Base-by-base conservation (phyloP, 2,888 invertebrate species). In the Eristalinus aeneus region DNA sequence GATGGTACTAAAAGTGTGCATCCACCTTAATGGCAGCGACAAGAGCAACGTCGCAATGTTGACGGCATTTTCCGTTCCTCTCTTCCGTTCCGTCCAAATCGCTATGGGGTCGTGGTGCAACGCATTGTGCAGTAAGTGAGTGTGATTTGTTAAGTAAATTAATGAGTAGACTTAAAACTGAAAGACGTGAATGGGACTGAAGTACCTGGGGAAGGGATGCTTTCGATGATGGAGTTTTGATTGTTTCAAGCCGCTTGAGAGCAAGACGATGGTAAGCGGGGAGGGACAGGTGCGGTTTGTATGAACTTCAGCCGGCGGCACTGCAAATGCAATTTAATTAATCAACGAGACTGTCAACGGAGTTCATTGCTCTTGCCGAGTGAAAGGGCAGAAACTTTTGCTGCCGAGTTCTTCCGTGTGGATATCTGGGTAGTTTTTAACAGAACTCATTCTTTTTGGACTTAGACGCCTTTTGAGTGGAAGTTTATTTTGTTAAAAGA, bases 71-170 rank as follows among this genome's bases (percentile, higher is more conserved):
- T 58, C 10, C 20, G 31, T 36, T 23, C 32, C 36, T 68, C 34
- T 68, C 53, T 69, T 68, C 67, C 27, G 23, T 63, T 36, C 10
- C 56, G 34, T 54, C 34, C 34, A 64, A 53, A 60, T 27, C 60
- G 22, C 46, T 0, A 16, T 46, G 46, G 16, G 16, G 46, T n/a
- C 46, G 16, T 16, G 5, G 16, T 16, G 5, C 16, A 8, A 6
- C 16, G 46, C 39, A 74, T 85, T 85, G 60, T 85, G 9, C 69
- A 69, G 68, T 76, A 81, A 75, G 75, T 75, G 75, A 85, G 76
- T 85, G 85, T 73, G 81, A 81, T 85, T 85, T 81, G 85, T 73
- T 80, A 85, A 85, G 81, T 85, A 76, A 85, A 85, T 85, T 85
- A 85, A 85, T 85, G 85, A 85, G 76, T 81, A 85, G 81, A 81